Evolutionary conservation across 2,888 invertebrate genomes (phyloP).

Genomic region (Acanthosepion lycidas): DNA sequence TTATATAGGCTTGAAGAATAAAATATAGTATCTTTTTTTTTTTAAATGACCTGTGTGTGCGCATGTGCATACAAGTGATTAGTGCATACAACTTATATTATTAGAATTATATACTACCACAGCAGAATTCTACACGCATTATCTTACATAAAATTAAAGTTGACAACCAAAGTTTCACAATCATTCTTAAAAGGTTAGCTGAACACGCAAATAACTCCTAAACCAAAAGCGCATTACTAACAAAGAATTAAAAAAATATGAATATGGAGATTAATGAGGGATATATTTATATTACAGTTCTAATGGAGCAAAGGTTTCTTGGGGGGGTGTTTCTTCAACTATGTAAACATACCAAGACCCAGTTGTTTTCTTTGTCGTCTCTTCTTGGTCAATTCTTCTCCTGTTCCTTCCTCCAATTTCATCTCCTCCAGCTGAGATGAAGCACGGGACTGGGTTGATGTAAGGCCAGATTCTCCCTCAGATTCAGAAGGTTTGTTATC

Average conservation of each 20-base stretch:
- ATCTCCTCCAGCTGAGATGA: constrained; percentile 36
- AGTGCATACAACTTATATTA: neutral
- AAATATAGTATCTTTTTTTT: neutral
- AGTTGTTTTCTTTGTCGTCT: constrained; percentile 44
- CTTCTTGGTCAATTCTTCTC: constrained; percentile 43
- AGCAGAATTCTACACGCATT: neutral
- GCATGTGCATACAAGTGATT: neutral
- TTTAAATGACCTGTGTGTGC: neutral
- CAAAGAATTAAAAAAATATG: neutral
- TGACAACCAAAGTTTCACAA: neutral
- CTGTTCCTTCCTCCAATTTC: constrained; percentile 44
- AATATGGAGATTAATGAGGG: neutral
- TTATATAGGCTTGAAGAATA: neutral
- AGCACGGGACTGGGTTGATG: neutral
- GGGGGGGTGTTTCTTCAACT: neutral
- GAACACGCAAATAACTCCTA: neutral
- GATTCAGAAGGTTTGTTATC: constrained; percentile 38
- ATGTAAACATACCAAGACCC: constrained; percentile 46
- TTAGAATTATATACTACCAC: neutral
- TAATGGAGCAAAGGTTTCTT: neutral
- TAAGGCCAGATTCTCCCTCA: constrained; percentile 15
- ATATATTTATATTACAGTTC: neutral
- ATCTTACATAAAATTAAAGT: neutral
- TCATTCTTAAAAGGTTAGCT: neutral
- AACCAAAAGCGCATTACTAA: neutral